A percentile compares a stretch with the other conserved stretches of the same genome.
Conservation (phyloP, 2,797 vertebrate genomes). For the Cheirogaleus major region DNA sequence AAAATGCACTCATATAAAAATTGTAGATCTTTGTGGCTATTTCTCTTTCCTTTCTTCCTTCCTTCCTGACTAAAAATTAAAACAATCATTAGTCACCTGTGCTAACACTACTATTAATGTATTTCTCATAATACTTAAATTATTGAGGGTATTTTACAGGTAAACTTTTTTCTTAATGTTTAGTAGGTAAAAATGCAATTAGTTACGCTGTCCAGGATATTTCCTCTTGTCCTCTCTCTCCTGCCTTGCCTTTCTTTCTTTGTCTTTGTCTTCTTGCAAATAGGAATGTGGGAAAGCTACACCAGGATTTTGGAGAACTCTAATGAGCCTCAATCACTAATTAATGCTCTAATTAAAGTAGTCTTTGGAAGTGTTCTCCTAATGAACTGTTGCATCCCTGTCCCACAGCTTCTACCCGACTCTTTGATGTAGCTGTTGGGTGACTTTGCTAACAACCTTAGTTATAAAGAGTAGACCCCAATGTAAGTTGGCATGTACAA, state of each 20-base stretch:
- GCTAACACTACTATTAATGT: neutral
- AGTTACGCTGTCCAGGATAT: neutral
- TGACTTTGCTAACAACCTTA: neutral
- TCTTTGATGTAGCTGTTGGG: neutral
- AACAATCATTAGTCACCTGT: neutral
- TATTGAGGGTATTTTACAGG: neutral
- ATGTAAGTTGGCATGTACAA: neutral
- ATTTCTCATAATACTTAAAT: neutral
- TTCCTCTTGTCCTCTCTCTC: neutral
- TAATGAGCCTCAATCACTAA: constrained; percentile 79
- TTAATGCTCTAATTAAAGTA: constrained; percentile 79
- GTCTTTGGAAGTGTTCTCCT: constrained; percentile 51
- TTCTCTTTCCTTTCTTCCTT: neutral
- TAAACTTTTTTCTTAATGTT: neutral
- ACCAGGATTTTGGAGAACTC: constrained; percentile 61
- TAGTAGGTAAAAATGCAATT: neutral
- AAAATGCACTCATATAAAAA: neutral
- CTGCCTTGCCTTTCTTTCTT: constrained; percentile 6
- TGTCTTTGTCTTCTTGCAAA: constrained; percentile 44
- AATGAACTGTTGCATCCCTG: neutral
- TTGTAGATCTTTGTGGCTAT: neutral
- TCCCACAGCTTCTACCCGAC: neutral
- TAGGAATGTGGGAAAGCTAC: constrained; percentile 64
- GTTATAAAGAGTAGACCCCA: neutral
- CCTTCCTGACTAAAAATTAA: neutral